Percentiles rank a stretch among this genome's conserved stretches.
Conservation (phyloP, 1,140 invertebrate genomes). For the Temnothorax longispinosus region DNA sequence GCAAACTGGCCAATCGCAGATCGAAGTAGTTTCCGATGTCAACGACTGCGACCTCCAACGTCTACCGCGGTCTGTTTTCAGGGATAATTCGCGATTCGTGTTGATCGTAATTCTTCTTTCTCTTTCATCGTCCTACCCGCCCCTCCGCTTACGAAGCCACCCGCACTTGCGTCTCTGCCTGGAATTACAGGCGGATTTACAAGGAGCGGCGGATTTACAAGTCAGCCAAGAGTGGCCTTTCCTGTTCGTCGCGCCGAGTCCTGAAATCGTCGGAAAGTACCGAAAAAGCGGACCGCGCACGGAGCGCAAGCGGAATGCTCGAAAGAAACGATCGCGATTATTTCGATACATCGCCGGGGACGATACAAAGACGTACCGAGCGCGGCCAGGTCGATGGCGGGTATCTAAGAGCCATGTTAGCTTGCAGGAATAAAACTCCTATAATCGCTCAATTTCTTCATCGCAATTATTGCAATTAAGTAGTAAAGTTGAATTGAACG, state of each 20-base stretch:
- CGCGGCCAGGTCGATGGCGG: not conserved
- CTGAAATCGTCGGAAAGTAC: constrained; percentile 71
- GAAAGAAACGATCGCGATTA: constrained; percentile 67
- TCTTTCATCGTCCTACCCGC: constrained; percentile 67
- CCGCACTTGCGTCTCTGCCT: constrained; percentile 70
- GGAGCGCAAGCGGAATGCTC: constrained; percentile 50
- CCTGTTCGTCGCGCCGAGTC: constrained; percentile 76
- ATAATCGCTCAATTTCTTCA: constrained; percentile 53
- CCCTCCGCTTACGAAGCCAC: constrained; percentile 30
- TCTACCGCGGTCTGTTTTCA: constrained; percentile 77
- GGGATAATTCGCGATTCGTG: constrained; percentile 84
- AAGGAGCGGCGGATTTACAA: constrained; percentile 83
- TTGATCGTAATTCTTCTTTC: constrained; percentile 82
- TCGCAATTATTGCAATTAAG: constrained; percentile 48
- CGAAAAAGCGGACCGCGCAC: constrained; percentile 71
- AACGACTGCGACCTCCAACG: constrained; percentile 77
- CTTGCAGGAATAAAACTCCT: not conserved
- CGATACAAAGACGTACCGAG: constrained; percentile 43
- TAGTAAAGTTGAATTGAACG: not conserved
- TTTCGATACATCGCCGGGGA: constrained; percentile 56
- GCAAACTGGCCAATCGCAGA: constrained; percentile 74
- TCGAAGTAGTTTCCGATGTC: constrained; percentile 85
- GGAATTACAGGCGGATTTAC: constrained; percentile 83
- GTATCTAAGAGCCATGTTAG: not conserved
- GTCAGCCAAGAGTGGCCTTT: constrained; percentile 83